Conservation (phyloP, 1,140 invertebrate species). For the Drosophila azteca region DNA sequence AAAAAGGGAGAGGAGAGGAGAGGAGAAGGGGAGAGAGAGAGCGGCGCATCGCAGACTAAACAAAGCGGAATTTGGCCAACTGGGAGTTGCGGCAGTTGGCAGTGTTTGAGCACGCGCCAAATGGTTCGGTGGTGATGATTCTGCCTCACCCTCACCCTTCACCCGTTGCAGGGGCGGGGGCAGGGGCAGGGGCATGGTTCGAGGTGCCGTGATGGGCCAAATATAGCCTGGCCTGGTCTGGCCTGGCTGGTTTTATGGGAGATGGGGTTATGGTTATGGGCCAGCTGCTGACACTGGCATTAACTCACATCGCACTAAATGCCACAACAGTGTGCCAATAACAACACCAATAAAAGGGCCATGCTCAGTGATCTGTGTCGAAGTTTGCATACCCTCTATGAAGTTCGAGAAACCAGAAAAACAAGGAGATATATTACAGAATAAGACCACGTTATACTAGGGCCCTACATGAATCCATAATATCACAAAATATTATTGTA, state of each 20-base stretch:
- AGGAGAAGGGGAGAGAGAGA: too few species aligned
- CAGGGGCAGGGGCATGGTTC: too few species aligned
- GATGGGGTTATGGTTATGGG: conserved; percentile 3
- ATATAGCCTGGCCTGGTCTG: conserved; percentile 29
- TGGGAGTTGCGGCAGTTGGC: conserved; percentile 4
- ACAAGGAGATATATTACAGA: too few species aligned
- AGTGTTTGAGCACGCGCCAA: conserved; percentile 63
- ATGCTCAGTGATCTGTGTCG: neutral
- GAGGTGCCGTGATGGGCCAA: conserved; percentile 16
- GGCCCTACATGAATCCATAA: too few species aligned
- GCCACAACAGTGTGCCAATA: conserved; percentile 9
- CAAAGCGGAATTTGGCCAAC: conserved; percentile 50
- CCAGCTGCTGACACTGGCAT: conserved; percentile 58
- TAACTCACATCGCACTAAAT: conserved; percentile 17
- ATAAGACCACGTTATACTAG: too few species aligned
- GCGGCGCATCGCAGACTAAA: conserved; percentile 55
- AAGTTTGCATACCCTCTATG: neutral
- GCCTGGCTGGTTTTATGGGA: conserved; percentile 1
- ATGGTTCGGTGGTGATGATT: conserved; percentile 19
- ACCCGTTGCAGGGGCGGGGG: neutral
- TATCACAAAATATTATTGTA: too few species aligned
- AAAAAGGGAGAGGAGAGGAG: neutral
- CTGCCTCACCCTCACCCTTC: neutral
- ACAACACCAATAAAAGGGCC: conserved; percentile 1
- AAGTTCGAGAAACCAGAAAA: neutral